phyloP scores from a whole-genome alignment of 2,888 invertebrate species.

The Abrostola triplasia region DNA sequence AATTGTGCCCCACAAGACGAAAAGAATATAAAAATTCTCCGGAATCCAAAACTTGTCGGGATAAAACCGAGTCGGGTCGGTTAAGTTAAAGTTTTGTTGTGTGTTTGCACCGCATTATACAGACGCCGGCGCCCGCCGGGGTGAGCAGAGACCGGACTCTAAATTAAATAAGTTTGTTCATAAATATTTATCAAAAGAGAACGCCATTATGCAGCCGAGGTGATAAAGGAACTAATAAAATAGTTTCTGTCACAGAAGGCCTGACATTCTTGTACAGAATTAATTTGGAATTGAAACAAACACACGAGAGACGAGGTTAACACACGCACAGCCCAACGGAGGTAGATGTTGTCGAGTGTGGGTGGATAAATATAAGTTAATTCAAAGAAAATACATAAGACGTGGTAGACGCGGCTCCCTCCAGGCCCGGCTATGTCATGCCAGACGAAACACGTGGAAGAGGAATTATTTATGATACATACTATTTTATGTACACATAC shows the following conservation, averaged over 20 bases:
- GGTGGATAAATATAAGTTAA: too few relatives aligned
- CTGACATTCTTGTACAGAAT: slow-evolving; percentile 13
- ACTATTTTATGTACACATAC: too few relatives aligned
- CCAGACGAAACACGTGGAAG: too few relatives aligned
- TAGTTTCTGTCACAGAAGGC: slow-evolving; percentile 39
- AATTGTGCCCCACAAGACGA: not conserved
- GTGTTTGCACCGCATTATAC: slow-evolving; percentile 46
- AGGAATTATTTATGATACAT: too few relatives aligned
- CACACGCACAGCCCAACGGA: slow-evolving; percentile 3
- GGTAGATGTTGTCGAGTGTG: too few relatives aligned
- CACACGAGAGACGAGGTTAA: slow-evolving; percentile 18
- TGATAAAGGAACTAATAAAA: slow-evolving; percentile 49
- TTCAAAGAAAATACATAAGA: too few relatives aligned
- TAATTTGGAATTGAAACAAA: slow-evolving; percentile 23
- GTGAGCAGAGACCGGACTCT: slow-evolving; percentile 45
- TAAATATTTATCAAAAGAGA: slow-evolving; percentile 59
- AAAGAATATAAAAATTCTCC: slow-evolving; percentile 18
- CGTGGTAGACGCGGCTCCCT: too few relatives aligned
- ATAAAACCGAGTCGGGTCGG: slow-evolving; percentile 3
- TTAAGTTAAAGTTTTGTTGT: slow-evolving; percentile 35
- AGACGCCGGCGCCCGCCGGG: slow-evolving; percentile 4
- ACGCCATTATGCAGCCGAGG: slow-evolving; percentile 45
- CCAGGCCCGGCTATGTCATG: too few relatives aligned
- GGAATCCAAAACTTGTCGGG: slow-evolving; percentile 24
- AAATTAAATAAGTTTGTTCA: slow-evolving; percentile 64